Percentiles rank a stretch among this genome's conserved stretches.
phyloP scores from a whole-genome alignment of 2,797 vertebrate species.

The Decapterus maruadsi region DNA sequence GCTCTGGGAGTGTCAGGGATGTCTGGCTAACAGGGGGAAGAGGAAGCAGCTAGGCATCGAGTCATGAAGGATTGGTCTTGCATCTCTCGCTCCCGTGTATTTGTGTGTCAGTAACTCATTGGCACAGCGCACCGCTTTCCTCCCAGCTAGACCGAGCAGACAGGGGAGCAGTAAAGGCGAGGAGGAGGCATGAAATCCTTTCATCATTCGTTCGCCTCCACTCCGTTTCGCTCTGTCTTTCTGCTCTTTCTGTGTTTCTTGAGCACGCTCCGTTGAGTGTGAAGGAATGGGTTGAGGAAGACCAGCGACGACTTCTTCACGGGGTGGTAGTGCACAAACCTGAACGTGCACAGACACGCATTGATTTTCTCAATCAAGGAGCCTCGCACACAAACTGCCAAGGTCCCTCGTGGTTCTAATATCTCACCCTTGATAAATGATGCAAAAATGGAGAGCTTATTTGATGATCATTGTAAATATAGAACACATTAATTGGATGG shows the following conservation, averaged over 20 bases:
- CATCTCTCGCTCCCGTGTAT: slow-evolving; percentile 42
- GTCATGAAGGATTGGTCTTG: slow-evolving; percentile 49
- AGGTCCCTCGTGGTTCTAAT: slow-evolving; percentile 55
- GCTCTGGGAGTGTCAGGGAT: slow-evolving; percentile 27
- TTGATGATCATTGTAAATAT: slow-evolving; percentile 87
- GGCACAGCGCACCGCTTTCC: slow-evolving; percentile 47
- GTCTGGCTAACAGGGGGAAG: slow-evolving; percentile 37
- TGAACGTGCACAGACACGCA: slow-evolving; percentile 27
- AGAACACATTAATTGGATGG: slow-evolving; percentile 87
- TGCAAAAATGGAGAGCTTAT: slow-evolving; percentile 67
- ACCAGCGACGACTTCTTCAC: slow-evolving; percentile 33
- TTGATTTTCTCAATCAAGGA: slow-evolving; percentile 65
- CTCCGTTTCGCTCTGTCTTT: slow-evolving; percentile 60
- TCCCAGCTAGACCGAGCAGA: slow-evolving; percentile 62
- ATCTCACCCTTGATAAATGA: slow-evolving; percentile 73
- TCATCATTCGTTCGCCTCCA: slow-evolving; percentile 64
- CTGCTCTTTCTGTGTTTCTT: slow-evolving; percentile 46
- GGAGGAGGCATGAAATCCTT: slow-evolving; percentile 77
- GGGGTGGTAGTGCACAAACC: slow-evolving; percentile 40
- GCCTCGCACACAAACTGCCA: slow-evolving; percentile 54
- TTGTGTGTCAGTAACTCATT: slow-evolving; percentile 63
- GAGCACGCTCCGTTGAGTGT: slow-evolving; percentile 60
- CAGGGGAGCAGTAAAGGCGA: slow-evolving; percentile 56
- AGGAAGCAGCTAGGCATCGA: slow-evolving; percentile 27
- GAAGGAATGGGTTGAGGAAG: slow-evolving; percentile 59